These are phyloP conservation scores for Eupeodes latifasciatus DNA, from an alignment of 2,888 invertebrate genomes.

Conservation along the genomic window DNA sequence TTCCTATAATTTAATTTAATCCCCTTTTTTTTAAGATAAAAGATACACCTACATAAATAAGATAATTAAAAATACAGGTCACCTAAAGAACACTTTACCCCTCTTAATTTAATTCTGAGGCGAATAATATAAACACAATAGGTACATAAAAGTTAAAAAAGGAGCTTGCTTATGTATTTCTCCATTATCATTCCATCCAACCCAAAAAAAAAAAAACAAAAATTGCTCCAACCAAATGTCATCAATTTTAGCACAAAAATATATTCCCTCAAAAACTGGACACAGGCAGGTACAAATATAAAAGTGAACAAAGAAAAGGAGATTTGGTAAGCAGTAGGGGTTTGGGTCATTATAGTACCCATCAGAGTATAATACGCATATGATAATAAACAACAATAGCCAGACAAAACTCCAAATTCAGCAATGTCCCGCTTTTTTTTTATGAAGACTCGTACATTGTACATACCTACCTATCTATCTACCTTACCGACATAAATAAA, in stretches of 20 bases:
- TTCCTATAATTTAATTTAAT: not conserved
- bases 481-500: not conserved
- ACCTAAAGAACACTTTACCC: not conserved
- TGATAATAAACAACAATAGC: constrained; percentile 18
- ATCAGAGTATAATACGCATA: not conserved
- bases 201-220: too few relatives aligned
- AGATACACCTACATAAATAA: not conserved
- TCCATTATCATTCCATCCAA: too few relatives aligned
- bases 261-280: constrained; percentile 23
- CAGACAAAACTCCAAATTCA: constrained; percentile 45
- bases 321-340: too few relatives aligned
- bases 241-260: constrained; percentile 21
- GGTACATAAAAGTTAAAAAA: not conserved
- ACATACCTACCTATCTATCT: too few relatives aligned
- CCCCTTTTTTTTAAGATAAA: too few relatives aligned
- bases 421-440: constrained; percentile 27
- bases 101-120: not conserved
- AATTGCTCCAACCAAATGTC: constrained; percentile 19
- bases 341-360: too few relatives aligned
- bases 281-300: not conserved
- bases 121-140: not conserved
- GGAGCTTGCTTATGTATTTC: not conserved
- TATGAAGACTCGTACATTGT: too few relatives aligned
- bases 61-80: not conserved
- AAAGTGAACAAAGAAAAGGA: too few relatives aligned